Percentiles rank a stretch among this genome's conserved stretches.
These are phyloP conservation scores for Mesocricetus auratus DNA, from an alignment of 2,113 vertebrate genomes.

Conservation along the genomic window DNA sequence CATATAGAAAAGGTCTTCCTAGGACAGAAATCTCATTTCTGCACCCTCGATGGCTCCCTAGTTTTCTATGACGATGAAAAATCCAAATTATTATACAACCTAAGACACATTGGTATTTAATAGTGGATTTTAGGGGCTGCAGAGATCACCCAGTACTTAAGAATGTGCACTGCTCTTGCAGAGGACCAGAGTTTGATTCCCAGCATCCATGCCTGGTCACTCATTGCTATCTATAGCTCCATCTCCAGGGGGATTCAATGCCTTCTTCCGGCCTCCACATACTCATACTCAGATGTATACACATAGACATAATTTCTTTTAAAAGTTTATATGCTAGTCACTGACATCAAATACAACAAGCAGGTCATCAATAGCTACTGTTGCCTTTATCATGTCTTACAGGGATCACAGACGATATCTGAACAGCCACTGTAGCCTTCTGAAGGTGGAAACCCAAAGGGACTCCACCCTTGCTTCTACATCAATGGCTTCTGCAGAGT, in stretches of 20 bases:
- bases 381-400: neutral
- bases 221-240: neutral
- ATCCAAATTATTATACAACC: neutral
- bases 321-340: neutral
- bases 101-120: constrained; percentile 25
- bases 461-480: neutral
- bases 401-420: neutral
- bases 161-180: neutral
- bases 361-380: neutral
- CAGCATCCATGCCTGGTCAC: no score
- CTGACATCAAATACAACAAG: neutral
- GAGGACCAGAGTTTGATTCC: neutral
- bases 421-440: neutral
- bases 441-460: neutral
- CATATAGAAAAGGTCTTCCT: neutral
- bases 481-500: neutral
- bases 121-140: neutral
- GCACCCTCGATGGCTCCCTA: neutral
- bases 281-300: neutral
- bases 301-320: neutral
- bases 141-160: neutral
- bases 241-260: neutral
- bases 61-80: neutral
- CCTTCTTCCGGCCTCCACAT: neutral
- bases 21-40: constrained; percentile 27